phyloP scores from a whole-genome alignment of 2,113 vertebrate genomes.

The Plestiodon gilberti region DNA sequence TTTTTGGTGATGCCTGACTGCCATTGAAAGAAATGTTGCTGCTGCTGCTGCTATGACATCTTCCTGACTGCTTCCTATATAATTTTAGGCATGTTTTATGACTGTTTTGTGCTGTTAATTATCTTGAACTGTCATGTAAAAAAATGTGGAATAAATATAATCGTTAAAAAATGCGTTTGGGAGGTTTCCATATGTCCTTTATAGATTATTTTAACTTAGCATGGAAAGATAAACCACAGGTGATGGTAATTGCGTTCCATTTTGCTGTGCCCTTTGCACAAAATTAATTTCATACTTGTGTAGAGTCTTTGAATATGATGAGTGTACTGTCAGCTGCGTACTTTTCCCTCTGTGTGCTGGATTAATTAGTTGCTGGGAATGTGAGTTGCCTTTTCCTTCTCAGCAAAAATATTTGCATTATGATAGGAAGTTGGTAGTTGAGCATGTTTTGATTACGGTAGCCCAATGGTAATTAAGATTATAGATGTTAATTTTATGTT shows the following conservation, averaged over 20 bases:
- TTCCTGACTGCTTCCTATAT: background rate
- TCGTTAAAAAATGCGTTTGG: background rate
- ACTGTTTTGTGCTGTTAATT: background rate
- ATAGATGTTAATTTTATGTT: conserved; percentile 21
- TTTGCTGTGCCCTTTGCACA: conserved; percentile 21
- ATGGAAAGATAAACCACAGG: background rate
- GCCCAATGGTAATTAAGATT: conserved; percentile 20
- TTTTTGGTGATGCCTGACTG: background rate
- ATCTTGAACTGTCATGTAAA: background rate
- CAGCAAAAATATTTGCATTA: conserved; percentile 7
- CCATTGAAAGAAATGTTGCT: background rate
- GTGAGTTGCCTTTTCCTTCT: conserved; percentile 3
- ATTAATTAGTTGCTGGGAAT: conserved; percentile 22
- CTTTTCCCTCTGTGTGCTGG: conserved; percentile 5
- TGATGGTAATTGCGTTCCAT: background rate
- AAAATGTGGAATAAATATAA: background rate
- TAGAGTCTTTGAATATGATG: conserved; percentile 19
- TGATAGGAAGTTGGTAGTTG: conserved; percentile 3
- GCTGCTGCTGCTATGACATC: background rate
- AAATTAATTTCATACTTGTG: conserved; percentile 23
- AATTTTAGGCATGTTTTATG: background rate
- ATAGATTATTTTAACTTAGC: background rate
- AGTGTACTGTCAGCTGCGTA: background rate
- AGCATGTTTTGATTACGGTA: conserved; percentile 5
- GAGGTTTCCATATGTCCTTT: background rate